These are phyloP conservation scores for Cremastinae sp. DNA, from an alignment of 2,888 invertebrate species.

Conservation along the genomic window DNA sequence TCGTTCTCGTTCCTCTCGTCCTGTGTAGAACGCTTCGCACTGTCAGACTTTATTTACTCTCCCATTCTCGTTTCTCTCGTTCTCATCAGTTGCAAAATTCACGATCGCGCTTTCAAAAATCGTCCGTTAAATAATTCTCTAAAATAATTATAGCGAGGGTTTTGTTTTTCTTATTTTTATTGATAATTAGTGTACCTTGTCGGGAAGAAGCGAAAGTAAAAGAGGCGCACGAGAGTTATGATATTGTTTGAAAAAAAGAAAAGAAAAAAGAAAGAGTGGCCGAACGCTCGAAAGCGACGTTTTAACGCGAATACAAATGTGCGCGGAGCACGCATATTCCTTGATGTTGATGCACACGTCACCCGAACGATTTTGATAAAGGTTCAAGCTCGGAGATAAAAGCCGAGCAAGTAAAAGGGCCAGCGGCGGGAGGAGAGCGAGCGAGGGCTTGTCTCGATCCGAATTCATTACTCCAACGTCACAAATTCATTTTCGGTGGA, in stretches of 20 bases:
- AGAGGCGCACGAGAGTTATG: background rate
- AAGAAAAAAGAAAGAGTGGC: background rate
- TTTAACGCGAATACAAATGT: background rate
- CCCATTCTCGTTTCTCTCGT: slow-evolving; percentile 1
- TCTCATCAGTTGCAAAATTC: background rate
- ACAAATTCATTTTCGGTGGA: slow-evolving; percentile 23
- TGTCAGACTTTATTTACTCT: slow-evolving; percentile 26
- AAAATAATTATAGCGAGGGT: background rate
- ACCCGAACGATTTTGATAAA: background rate
- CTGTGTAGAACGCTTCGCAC: slow-evolving; percentile 23
- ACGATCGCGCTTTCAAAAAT: background rate
- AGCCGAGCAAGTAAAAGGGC: background rate
- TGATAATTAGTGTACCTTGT: no score
- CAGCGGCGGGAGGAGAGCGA: slow-evolving; percentile 1
- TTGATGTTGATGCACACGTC: slow-evolving; percentile 2
- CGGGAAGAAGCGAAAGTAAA: no score
- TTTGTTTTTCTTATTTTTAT: background rate
- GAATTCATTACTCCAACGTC: slow-evolving; percentile 46
- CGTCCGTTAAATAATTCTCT: slow-evolving; percentile 11
- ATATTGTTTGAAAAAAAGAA: background rate
- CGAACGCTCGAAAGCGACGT: background rate
- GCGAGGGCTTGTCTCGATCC: slow-evolving; percentile 15
- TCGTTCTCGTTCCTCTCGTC: slow-evolving; percentile 22
- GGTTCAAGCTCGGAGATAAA: background rate
- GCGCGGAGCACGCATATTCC: background rate